A percentile compares a stretch with the other conserved stretches of the same genome.
phyloP scores from a whole-genome alignment of 2,797 vertebrate genomes.

The Melanotaenia parkinsoni region DNA sequence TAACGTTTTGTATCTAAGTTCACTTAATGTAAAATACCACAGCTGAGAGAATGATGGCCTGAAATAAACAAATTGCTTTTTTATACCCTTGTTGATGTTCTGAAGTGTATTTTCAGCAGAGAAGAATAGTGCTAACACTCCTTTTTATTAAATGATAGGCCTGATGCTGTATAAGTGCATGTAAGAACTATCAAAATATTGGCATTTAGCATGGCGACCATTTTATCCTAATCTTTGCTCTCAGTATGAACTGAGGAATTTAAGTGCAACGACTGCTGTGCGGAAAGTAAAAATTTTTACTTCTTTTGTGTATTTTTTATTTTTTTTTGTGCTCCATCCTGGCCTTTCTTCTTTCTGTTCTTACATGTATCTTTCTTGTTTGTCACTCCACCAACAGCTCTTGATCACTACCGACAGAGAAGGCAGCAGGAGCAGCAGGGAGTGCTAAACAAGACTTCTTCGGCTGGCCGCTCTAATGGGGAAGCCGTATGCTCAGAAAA shows the following conservation, averaged over 20 bases:
- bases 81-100: neutral
- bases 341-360: conserved; percentile 9
- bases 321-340: conserved; percentile 17
- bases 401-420: conserved; percentile 24
- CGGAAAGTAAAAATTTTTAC: conserved; percentile 20
- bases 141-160: neutral
- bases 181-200: conserved; percentile 12
- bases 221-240: conserved; percentile 23
- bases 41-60: neutral
- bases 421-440: conserved; percentile 31
- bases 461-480: conserved; percentile 44
- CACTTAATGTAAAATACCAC: neutral
- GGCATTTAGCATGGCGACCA: conserved; percentile 34
- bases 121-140: neutral
- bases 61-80: neutral
- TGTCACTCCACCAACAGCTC: conserved; percentile 45
- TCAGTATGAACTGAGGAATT: conserved; percentile 21
- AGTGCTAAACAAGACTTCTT: conserved; percentile 33
- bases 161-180: conserved; percentile 9
- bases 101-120: neutral
- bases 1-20: neutral
- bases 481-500: conserved; percentile 4
- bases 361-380: conserved; percentile 27
- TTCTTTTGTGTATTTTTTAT: conserved; percentile 9
- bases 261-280: conserved; percentile 29